Evolutionary conservation across 2,113 vertebrate genomes (phyloP), one percentile per base, ranked within the genome.

Genomic region (Zeus faber): DNA sequence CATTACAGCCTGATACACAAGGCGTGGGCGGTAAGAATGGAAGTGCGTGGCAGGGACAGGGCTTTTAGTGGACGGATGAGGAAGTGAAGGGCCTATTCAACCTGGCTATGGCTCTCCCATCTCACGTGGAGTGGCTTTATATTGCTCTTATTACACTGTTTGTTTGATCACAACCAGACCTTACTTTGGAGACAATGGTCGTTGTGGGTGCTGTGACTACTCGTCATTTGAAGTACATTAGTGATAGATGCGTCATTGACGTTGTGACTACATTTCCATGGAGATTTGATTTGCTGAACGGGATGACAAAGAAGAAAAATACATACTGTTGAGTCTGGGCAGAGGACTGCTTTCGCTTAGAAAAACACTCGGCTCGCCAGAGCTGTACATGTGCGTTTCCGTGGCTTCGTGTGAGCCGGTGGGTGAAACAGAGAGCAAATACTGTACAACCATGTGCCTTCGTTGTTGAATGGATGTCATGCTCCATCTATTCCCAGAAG

Each of bases 81-180:
- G 70, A 78, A 68, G 78, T 80, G 64, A 67, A 80, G 78, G 50
- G 67, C 59, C 81, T 77, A 78, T 77, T 71, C 51, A 77, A 65
- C 57, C 58, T 43, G 56, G 65, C 37, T 41, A 58, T 10, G 33
- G 57, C 72, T 74, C 68, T 49, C 60, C 69, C 60, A 17, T 49
- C 51, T 54, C 58, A 0, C 21, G 14, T 74, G 46, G 61, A 87
- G 76, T 79, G 76, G 73, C 43, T 37, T 16, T 67, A 53, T 66
- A 79, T 79, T 75, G 76, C 66, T 74, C 56, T 82, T 62, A 67
- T 58, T 46, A 27, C 62, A 24, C 8, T 49, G 35, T 54, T 54
- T 72, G 37, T 70, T 62, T 72, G 65, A 67, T 76, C 67, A 58
- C 37, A 25, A 17, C 52, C 35, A 7, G 53, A 51, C 27, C 45